Base-by-base conservation (phyloP, 2,888 invertebrate genomes). In the Acleris cristana region DNA sequence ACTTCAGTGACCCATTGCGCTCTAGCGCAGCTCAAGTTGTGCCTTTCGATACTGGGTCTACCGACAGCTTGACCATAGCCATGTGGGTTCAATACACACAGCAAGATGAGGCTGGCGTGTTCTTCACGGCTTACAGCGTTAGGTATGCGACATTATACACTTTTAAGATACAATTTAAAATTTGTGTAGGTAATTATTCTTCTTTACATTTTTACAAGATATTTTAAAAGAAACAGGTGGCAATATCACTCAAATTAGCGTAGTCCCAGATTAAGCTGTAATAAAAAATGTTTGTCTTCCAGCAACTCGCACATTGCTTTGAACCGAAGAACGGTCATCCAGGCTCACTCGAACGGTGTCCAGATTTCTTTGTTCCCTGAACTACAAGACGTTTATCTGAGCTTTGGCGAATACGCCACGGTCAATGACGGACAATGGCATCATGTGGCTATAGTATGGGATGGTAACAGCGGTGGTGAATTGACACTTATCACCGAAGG, bases 341-440 rank as follows among this genome's bases (percentile, higher is more conserved):
- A 98, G 92, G 97, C 97, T 0, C 98, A 98, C 80, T 97, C 98
- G 16, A 97, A 96, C 75, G 98, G 98, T n/a, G 96, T 98, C 3
- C 97, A 97, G 86, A 95, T 99, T 18, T 97, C 98, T 0, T 87
- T 99, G 21, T 98, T 98, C 94, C 95, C 96, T 40, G 97, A 98
- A 81, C 89, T 97, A 12, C 97, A 97, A 86, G 98, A 98, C 79
- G 96, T 97, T 0, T 98, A 98, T 89, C 90, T 98, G 52, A 97
- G 97, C 75, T 98, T 98, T 88, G 95, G 97, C 62, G 97, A 98
- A 87, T 98, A 97, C 77, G 97, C 98, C 1, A 98, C 98, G 0
- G 96, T 99, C 21, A 99, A 98, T 80, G 98, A 99, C 80, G 98
- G 98, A 4, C 98, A 98, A 82, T 99, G 99, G 99, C 98, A 99